Conservation (phyloP, 2,797 vertebrate genomes). For the Myripristis murdjan region DNA sequence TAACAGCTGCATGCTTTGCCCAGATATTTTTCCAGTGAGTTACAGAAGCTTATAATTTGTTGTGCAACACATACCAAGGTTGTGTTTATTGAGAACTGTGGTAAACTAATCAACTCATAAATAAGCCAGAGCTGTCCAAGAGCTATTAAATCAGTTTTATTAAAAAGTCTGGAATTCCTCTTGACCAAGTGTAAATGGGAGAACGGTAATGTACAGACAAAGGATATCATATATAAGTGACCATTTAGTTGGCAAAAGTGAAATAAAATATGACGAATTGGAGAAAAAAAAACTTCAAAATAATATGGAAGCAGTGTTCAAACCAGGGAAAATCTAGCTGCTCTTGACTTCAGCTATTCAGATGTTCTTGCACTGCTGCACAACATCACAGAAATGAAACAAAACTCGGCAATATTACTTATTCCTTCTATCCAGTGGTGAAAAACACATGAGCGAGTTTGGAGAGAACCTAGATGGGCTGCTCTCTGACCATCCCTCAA, state of each 20-base stretch:
- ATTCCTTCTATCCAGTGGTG: conserved; percentile 8
- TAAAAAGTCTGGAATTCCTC: conserved; percentile 34
- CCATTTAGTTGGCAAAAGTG: not conserved
- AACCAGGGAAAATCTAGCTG: not conserved
- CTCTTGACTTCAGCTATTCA: not conserved
- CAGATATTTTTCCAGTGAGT: conserved; percentile 55
- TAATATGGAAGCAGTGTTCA: too few relatives aligned
- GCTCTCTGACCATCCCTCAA: conserved; percentile 49
- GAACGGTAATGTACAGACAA: not conserved
- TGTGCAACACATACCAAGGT: conserved; percentile 59
- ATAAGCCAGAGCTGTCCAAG: conserved; percentile 48
- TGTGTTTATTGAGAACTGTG: conserved; percentile 64
- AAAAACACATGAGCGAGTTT: conserved; percentile 41
- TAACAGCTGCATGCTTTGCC: conserved; percentile 33
- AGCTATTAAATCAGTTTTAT: conserved; percentile 27
- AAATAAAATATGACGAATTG: conserved; percentile 3
- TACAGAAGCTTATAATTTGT: conserved; percentile 54
- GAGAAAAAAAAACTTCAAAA: not conserved
- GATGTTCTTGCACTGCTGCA: not conserved
- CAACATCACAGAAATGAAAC: not conserved
- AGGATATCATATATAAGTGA: not conserved
- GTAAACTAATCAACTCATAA: conserved; percentile 65
- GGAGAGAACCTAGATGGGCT: conserved; percentile 37
- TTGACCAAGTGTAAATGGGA: conserved; percentile 12
- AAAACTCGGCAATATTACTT: not conserved